Evolutionary conservation across 2,888 invertebrate genomes (phyloP), one percentile per base, ranked within the genome.

Genomic region (Pandemis cinnamomeana): DNA sequence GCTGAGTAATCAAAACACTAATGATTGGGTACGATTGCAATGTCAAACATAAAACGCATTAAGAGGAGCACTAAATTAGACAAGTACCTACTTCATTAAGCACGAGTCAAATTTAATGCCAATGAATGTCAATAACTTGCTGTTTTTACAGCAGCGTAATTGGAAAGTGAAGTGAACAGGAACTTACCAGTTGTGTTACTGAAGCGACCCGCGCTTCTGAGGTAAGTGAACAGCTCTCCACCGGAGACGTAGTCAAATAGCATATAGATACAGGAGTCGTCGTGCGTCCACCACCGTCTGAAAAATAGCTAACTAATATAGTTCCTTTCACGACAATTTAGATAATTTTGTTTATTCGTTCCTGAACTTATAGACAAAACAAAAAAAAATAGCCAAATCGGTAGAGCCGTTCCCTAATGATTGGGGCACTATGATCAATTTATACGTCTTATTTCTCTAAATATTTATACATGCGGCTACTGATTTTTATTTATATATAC

Each of bases 221-320:
- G 94, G 89, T 99, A 99, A 8, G 99, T 98, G 92, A 99, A 99
- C 42, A 99, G 95, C 91, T 99, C 99, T 10, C 99, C 99, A 11
- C 99, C 99, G 80, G 98, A 98, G 2, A 99, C 98, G 91, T 98
- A 99, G 90, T 99, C 99, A 88, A 99, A 97, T 75, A 99, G 95
- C 99, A 99, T 99, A 94, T 99, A 99, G 77, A 99, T 96, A 88
- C 98, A 98, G 71, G 96, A 96, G 82, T 97, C 96, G 88, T 99
- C 99, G 87, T 97, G 97, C 83, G 97, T 97, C 87, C 97, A 97
- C 98, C 98, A 99, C 83, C 97, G 96, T 92, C 99, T 99, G 95
- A 20, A 84, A 87, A 53, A 15, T 6, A 51, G 4, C 41, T 48
- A 42, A 20, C 5, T 20, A 8, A 60, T 48, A 36, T 44, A 41